phyloP scores from a whole-genome alignment of 2,888 invertebrate genomes.

The Pandemis cinnamomeana region DNA sequence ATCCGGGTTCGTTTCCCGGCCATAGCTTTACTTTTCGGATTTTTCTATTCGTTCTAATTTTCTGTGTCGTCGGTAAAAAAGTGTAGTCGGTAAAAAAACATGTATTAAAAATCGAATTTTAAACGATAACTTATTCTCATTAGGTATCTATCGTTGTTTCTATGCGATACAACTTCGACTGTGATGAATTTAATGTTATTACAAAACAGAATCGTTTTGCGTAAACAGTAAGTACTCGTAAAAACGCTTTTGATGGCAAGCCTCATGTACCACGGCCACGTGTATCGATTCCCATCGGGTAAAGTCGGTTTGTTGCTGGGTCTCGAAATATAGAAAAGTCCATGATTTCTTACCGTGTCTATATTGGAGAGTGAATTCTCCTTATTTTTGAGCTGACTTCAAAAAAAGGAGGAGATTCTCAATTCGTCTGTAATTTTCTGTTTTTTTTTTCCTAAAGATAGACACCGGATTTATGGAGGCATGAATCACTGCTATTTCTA shows the following conservation, averaged over 20 bases:
- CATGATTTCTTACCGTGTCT: too few species aligned
- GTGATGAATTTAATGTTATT: neutral
- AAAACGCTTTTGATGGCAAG: neutral
- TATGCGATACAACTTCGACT: neutral
- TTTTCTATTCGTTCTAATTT: too few species aligned
- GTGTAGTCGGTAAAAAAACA: too few species aligned
- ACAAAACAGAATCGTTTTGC: neutral
- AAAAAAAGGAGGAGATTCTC: too few species aligned
- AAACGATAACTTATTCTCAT: neutral
- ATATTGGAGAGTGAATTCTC: too few species aligned
- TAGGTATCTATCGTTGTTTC: neutral
- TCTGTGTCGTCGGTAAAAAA: too few species aligned
- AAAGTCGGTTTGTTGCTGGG: neutral
- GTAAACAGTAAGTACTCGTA: neutral
- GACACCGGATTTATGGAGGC: neutral
- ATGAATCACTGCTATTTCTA: too few species aligned
- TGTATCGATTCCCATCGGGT: neutral
- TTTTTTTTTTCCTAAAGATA: neutral
- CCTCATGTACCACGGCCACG: neutral
- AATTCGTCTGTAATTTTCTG: too few species aligned
- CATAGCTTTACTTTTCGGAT: too few species aligned
- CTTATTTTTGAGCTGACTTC: too few species aligned
- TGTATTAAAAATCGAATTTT: too few species aligned
- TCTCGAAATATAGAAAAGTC: neutral
- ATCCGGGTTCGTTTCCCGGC: too few species aligned